Evolutionary conservation across 2,888 invertebrate genomes (phyloP), one percentile per base, ranked within the genome.

Genomic region (Candidula unifasciata): DNA sequence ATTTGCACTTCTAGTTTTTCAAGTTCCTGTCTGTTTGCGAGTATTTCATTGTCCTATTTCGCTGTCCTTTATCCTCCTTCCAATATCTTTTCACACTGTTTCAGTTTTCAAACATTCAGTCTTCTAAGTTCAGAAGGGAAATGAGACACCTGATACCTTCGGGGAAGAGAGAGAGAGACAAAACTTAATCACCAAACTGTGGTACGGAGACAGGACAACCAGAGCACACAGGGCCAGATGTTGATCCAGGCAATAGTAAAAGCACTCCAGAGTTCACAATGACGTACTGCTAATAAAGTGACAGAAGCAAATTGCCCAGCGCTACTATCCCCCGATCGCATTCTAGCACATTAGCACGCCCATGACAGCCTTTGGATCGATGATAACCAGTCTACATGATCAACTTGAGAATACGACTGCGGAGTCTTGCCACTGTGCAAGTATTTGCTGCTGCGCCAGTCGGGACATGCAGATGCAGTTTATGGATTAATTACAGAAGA

Each of bases 141-240:
- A 52, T 30, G 54, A 52, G 16, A 73, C 73, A 73, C 73, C 73
- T 73, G 73, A 73, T 44, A n/a, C 44, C 73, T 73, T 13, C 8
- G 6, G 73, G 73, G n/a, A 44, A 73, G n/a, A 44, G 37, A 6
- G 35, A n/a, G n/a, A 37, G 37, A 6, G 35, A 69, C 69, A 69
- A 69, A 69, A 37, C n/a, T 52, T 54, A 30, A n/a, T 54, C 74
- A 52, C 54, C 54, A 74, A 54, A 74, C 54, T 27, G 73, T n/a
- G 44, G 27, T 27, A 52, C 27, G 71, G n/a, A n/a, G 73, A 73
- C 37, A 71, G 18, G 37, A 71, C 52, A 44, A 21, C n/a, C n/a
- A 24, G n/a, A 60, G 21, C 5, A n/a, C 60, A n/a, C 60, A 13
- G 21, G 60, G 21, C 0, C 54, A 74, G 30, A 2, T 74, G 74